phyloP scores from a whole-genome alignment of 2,797 vertebrate genomes.

The Natrix natrix region DNA sequence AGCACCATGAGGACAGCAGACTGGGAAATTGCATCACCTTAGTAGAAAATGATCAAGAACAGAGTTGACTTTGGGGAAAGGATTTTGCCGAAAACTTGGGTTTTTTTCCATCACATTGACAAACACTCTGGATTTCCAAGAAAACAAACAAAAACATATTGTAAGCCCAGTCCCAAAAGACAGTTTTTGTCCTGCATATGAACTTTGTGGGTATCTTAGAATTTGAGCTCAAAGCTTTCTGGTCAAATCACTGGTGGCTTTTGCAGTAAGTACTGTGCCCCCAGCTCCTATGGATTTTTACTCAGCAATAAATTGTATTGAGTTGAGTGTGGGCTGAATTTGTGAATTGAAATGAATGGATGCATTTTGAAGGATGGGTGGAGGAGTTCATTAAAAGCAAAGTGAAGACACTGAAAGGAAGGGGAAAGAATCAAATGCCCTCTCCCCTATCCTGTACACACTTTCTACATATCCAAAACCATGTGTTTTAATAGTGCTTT shows the following conservation, averaged over 20 bases:
- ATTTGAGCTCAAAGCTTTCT: not conserved
- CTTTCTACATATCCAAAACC: not conserved
- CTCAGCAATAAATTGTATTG: not conserved
- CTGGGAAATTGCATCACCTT: slow-evolving; percentile 50
- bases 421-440: not conserved
- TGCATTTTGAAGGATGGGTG: not conserved
- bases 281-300: not conserved
- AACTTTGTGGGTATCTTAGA: not conserved
- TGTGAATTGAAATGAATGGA: not conserved
- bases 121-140: slow-evolving; percentile 28
- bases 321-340: not conserved
- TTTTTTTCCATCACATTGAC: slow-evolving; percentile 37
- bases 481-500: not conserved
- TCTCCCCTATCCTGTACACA: not conserved
- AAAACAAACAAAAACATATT: not conserved
- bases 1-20: slow-evolving; percentile 52
- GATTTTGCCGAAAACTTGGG: slow-evolving; percentile 26
- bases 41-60: slow-evolving; percentile 48
- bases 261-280: not conserved
- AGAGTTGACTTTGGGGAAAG: slow-evolving; percentile 46
- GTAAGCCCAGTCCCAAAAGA: not conserved
- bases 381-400: not conserved
- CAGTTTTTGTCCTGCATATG: not conserved
- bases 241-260: not conserved
- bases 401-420: not conserved